These are phyloP conservation scores for Pachymerium ferrugineum DNA, from an alignment of 2,888 invertebrate species.

Conservation along the genomic window DNA sequence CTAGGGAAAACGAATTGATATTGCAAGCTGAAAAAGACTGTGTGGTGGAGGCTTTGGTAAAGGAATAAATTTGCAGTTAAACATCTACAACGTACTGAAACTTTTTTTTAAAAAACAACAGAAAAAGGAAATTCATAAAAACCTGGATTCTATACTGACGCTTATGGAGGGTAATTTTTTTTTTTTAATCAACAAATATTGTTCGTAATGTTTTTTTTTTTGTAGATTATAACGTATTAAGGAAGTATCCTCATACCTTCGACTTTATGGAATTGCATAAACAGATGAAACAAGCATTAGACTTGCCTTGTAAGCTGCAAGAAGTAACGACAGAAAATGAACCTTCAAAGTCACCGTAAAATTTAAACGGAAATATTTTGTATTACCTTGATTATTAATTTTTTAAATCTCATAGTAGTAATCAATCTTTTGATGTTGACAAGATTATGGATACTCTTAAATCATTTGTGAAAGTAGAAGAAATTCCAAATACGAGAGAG, in stretches of 20 bases:
- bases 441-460: too few relatives aligned
- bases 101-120: too few relatives aligned
- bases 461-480: too few relatives aligned
- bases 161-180: too few relatives aligned
- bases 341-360: not conserved
- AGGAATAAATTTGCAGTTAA: not conserved
- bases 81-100: too few relatives aligned
- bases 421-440: too few relatives aligned
- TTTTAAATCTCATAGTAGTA: too few relatives aligned
- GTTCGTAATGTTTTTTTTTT: not conserved
- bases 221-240: not conserved
- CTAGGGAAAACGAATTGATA: not conserved
- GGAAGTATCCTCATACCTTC: not conserved
- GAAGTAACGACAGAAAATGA: not conserved
- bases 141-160: too few relatives aligned
- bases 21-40: not conserved
- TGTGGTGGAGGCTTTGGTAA: not conserved
- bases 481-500: too few relatives aligned
- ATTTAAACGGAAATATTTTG: too few relatives aligned
- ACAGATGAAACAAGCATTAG: not conserved
- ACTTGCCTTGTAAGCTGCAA: not conserved
- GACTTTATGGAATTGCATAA: not conserved
- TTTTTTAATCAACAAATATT: not conserved
- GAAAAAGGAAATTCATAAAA: too few relatives aligned
- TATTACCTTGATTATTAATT: too few relatives aligned